Evolutionary conservation across 2,888 invertebrate genomes (phyloP).

Genomic region (Andrena camellia): DNA sequence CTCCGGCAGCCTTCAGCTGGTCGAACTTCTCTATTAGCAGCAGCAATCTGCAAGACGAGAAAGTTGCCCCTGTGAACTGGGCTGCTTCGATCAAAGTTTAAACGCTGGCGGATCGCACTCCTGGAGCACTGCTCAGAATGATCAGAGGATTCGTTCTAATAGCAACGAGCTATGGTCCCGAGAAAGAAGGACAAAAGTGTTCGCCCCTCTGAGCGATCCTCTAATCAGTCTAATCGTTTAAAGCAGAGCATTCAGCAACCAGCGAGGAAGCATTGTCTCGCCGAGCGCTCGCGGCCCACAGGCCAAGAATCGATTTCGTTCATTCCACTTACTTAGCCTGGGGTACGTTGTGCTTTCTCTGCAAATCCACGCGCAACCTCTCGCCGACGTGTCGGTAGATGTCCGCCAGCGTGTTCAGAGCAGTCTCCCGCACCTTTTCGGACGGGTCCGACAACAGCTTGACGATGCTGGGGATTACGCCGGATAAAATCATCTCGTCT

Average conservation of each 20-base stretch:
- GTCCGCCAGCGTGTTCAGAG: slow-evolving; percentile 93
- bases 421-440: slow-evolving; percentile 94
- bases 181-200: not conserved
- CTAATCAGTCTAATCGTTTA: not conserved
- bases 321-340: slow-evolving; percentile 87
- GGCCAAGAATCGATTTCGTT: slow-evolving; percentile 55
- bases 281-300: slow-evolving; percentile 7
- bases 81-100: not conserved
- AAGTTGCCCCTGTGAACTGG: not conserved
- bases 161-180: too few relatives aligned
- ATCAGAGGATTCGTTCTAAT: too few relatives aligned
- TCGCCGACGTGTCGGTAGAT: slow-evolving; percentile 98
- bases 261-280: not conserved
- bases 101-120: not conserved
- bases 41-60: slow-evolving; percentile 84
- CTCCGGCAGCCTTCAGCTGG: slow-evolving; percentile 92
- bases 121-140: too few relatives aligned
- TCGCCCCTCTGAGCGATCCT: not conserved
- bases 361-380: slow-evolving; percentile 92
- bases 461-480: slow-evolving; percentile 93
- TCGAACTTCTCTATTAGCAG: slow-evolving; percentile 93
- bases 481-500: slow-evolving; percentile 92
- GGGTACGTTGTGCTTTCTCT: slow-evolving; percentile 92
- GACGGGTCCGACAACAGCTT: slow-evolving; percentile 95
- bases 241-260: not conserved